phyloP scores from a whole-genome alignment of 2,113 vertebrate species.

The Illadopsis cleaveri region DNA sequence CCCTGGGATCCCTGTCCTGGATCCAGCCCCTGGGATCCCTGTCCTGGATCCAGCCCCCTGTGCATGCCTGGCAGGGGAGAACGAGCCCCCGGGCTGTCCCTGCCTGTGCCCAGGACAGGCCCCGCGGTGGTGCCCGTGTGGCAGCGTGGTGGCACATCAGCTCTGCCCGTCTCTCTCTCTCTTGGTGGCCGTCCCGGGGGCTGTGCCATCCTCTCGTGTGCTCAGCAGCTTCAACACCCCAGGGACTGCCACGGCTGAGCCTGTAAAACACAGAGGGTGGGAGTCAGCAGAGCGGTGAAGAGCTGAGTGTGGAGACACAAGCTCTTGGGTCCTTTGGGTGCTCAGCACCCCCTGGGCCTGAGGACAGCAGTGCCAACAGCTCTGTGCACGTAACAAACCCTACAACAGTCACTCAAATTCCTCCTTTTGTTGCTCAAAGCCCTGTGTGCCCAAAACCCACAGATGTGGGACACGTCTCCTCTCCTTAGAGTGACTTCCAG shows the following conservation, averaged over 20 bases:
- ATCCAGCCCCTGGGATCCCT: neutral
- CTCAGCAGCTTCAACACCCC: neutral
- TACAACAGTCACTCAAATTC: accelerated
- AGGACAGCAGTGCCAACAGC: neutral
- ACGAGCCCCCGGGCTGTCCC: accelerated
- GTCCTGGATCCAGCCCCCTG: neutral
- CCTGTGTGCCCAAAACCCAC: accelerated
- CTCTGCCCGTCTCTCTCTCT: neutral
- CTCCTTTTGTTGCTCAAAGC: neutral
- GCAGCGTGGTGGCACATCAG: accelerated
- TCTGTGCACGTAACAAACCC: neutral
- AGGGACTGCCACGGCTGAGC: neutral
- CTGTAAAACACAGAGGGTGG: conserved; percentile 27
- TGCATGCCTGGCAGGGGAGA: neutral
- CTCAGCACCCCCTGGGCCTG: neutral
- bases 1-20: no score
- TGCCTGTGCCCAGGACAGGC: neutral
- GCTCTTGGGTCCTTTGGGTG: neutral
- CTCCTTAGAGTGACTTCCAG: neutral
- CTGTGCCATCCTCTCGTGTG: neutral
- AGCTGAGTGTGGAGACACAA: neutral
- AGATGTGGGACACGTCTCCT: accelerated
- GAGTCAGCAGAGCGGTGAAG: neutral
- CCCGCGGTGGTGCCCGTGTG: accelerated
- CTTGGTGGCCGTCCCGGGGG: accelerated